These are phyloP conservation scores for Hydrolagus affinis DNA, from an alignment of 2,113 vertebrate species.

Conservation along the genomic window DNA sequence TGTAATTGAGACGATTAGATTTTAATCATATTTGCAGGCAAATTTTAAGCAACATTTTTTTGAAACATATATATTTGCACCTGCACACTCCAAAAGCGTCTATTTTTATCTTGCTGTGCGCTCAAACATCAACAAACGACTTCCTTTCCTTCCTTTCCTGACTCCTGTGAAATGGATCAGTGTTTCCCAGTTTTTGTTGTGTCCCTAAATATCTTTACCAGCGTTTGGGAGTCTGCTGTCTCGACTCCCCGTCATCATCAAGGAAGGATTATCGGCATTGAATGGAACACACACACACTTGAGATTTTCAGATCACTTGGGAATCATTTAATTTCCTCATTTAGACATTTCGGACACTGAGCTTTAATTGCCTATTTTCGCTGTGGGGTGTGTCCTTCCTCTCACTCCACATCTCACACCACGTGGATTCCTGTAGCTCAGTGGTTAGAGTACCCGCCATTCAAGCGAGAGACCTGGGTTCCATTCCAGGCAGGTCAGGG, in stretches of 20 bases:
- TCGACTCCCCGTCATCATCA: neutral
- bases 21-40: neutral
- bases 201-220: conserved; percentile 51
- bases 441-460: too few relatives aligned
- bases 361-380: too few relatives aligned
- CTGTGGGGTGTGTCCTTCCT: too few relatives aligned
- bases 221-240: neutral
- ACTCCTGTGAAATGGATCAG: conserved; percentile 83
- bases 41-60: neutral
- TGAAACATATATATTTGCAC: neutral
- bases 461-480: too few relatives aligned
- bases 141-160: conserved; percentile 84
- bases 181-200: conserved; percentile 97
- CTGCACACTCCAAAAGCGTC: conserved; percentile 9
- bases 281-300: neutral
- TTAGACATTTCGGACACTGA: neutral
- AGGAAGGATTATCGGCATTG: neutral
- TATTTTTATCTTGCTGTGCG: conserved; percentile 38
- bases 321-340: neutral
- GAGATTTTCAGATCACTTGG: neutral
- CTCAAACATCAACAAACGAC: conserved; percentile 46
- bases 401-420: too few relatives aligned
- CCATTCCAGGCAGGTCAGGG: too few relatives aligned
- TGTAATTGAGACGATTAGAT: neutral
- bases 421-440: too few relatives aligned